These are phyloP conservation scores for Megamerina dolium DNA, from an alignment of 2,888 invertebrate genomes.

Conservation along the genomic window DNA sequence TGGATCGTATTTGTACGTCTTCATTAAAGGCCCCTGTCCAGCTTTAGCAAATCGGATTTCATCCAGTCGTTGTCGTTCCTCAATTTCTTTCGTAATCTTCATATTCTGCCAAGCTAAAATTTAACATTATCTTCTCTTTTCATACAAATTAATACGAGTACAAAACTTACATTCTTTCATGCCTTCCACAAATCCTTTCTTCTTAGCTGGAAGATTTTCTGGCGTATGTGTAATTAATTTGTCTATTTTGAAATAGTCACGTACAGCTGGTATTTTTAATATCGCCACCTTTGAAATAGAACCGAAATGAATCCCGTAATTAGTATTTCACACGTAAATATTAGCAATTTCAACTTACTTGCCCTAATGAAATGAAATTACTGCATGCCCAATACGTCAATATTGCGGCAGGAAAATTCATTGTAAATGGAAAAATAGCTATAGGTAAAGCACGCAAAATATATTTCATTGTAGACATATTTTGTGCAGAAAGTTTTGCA, in stretches of 20 bases:
- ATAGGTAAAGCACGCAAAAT: conserved; percentile 70
- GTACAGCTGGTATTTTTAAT: conserved; percentile 67
- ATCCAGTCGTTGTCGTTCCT: conserved; percentile 70
- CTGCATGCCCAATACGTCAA: conserved; percentile 85
- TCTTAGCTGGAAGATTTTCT: conserved; percentile 59
- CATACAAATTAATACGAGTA: not conserved
- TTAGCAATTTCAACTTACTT: conserved; percentile 48
- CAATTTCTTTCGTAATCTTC: conserved; percentile 69
- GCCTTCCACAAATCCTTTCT: conserved; percentile 72
- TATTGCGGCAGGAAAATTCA: conserved; percentile 83
- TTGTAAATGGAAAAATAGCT: conserved; percentile 74
- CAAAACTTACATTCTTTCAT: conserved; percentile 67
- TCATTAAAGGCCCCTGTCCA: conserved; percentile 78
- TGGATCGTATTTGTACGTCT: conserved; percentile 84
- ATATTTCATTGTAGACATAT: conserved; percentile 67
- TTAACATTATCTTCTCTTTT: too few relatives aligned
- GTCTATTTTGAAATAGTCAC: conserved; percentile 72
- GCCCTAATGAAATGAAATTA: conserved; percentile 76
- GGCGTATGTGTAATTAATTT: conserved; percentile 54
- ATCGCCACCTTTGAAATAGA: conserved; percentile 56
- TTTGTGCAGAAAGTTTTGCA: conserved; percentile 60
- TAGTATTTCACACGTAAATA: too few relatives aligned
- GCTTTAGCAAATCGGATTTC: conserved; percentile 74
- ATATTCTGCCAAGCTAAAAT: conserved; percentile 72
- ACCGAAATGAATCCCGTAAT: not conserved